Conservation (phyloP, 2,113 vertebrate genomes). For the Enhydra lutris region DNA sequence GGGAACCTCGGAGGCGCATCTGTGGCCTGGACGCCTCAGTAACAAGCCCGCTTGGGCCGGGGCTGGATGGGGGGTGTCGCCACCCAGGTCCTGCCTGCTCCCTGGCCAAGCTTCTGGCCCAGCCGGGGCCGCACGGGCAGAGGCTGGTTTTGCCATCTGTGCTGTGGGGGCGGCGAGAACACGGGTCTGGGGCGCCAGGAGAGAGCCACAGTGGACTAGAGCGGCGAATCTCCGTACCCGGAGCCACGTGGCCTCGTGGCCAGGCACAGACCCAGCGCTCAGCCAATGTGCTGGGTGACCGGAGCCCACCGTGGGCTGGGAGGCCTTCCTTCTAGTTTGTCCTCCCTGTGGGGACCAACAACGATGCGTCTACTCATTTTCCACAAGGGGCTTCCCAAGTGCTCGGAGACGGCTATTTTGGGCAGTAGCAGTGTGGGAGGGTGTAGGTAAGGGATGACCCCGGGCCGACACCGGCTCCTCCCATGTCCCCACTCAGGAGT, state of each 20-base stretch:
- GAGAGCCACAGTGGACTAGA: accelerated
- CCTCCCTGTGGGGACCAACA: not conserved
- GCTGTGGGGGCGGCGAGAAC: accelerated
- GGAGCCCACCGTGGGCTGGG: not conserved
- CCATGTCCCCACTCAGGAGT: not conserved
- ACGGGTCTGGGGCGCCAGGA: accelerated
- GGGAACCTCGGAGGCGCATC: accelerated
- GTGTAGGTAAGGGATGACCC: not conserved
- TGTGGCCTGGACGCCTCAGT: accelerated
- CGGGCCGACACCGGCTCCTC: not conserved
- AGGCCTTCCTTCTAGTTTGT: not conserved
- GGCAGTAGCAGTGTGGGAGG: no score
- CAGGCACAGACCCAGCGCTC: not conserved
- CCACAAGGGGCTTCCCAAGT: not conserved
- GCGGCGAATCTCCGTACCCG: not conserved
- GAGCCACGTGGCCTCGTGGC: not conserved
- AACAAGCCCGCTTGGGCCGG: accelerated
- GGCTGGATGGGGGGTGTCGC: not conserved
- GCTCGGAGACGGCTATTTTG: no score
- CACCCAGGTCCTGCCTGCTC: not conserved
- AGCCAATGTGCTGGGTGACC: not conserved
- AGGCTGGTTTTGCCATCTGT: not conserved
- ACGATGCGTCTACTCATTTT: not conserved
- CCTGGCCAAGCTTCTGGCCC: not conserved
- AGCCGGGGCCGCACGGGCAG: accelerated